phyloP scores from a whole-genome alignment of 2,113 vertebrate genomes.

The Gyps fulvus region DNA sequence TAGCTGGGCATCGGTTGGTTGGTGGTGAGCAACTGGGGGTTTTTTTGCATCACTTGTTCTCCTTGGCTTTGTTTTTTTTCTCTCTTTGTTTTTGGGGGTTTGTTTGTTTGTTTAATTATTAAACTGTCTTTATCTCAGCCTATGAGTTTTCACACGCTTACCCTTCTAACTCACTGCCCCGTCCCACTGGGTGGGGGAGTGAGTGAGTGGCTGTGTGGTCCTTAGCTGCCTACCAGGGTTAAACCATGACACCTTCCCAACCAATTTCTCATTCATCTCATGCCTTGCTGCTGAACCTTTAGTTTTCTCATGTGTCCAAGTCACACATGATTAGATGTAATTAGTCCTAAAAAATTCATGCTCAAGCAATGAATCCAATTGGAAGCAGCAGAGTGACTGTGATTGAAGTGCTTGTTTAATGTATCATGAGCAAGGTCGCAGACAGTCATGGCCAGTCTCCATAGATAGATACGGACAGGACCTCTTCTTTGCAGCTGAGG shows the following conservation, averaged over 20 bases:
- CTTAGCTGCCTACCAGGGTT: not conserved
- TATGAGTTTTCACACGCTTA: not conserved
- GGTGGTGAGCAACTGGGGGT: not conserved
- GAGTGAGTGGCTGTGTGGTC: not conserved
- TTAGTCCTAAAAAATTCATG: constrained; percentile 30
- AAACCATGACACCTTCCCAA: not conserved
- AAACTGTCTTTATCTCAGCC: not conserved
- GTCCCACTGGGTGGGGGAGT: not conserved
- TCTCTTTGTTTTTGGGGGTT: not conserved
- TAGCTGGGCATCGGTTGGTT: not conserved
- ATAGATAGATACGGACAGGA: not conserved
- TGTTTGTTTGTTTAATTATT: not conserved
- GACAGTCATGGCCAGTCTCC: not conserved
- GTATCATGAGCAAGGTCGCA: not conserved
- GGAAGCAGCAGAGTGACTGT: not conserved
- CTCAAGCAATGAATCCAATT: not conserved
- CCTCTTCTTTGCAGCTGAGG: not conserved
- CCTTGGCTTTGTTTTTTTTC: not conserved
- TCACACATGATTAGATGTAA: constrained; percentile 14
- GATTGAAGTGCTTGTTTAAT: not conserved
- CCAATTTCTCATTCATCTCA: constrained; percentile 19
- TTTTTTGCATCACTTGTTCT: not conserved
- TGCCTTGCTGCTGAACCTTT: not conserved
- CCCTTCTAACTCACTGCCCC: not conserved
- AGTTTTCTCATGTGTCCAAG: not conserved